Conservation (phyloP, 2,888 invertebrate species). For the Trissolcus brochymenae region DNA sequence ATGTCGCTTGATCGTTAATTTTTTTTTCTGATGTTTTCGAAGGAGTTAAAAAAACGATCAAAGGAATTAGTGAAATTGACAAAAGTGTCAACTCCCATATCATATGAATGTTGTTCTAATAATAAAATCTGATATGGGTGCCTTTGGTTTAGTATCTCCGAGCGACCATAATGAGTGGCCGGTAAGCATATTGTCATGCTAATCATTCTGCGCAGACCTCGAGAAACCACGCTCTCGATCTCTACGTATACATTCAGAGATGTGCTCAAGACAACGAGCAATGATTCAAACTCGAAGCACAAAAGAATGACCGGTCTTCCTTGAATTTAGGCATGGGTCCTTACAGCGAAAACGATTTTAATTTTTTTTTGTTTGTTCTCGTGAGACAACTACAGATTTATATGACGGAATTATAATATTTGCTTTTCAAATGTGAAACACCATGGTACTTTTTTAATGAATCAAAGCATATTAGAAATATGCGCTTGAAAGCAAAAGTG, state of each 20-base stretch:
- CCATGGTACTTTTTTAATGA: no score
- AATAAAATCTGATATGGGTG: slow-evolving; percentile 63
- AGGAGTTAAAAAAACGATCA: slow-evolving; percentile 11
- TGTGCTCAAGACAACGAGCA: slow-evolving; percentile 59
- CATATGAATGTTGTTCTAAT: slow-evolving; percentile 62
- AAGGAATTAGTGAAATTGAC: slow-evolving; percentile 52
- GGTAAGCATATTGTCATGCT: slow-evolving; percentile 74
- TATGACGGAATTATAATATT: slow-evolving; percentile 34
- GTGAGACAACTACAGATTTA: slow-evolving; percentile 48
- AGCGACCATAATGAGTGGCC: slow-evolving; percentile 72
- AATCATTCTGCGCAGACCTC: slow-evolving; percentile 66
- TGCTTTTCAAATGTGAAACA: background rate
- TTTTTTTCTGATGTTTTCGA: no score
- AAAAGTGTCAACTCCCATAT: slow-evolving; percentile 65
- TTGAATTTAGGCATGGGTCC: slow-evolving; percentile 61
- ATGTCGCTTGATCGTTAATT: no score
- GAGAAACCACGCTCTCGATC: slow-evolving; percentile 55
- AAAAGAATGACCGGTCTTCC: slow-evolving; percentile 72
- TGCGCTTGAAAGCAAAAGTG: no score
- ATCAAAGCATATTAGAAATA: background rate
- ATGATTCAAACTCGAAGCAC: slow-evolving; percentile 64
- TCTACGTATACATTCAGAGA: slow-evolving; percentile 61
- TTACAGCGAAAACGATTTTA: slow-evolving; percentile 61
- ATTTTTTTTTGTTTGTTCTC: slow-evolving; percentile 53
- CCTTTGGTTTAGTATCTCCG: slow-evolving; percentile 59